phyloP scores from a whole-genome alignment of 2,888 invertebrate genomes.

The Sarcophaga caerulescens region DNA sequence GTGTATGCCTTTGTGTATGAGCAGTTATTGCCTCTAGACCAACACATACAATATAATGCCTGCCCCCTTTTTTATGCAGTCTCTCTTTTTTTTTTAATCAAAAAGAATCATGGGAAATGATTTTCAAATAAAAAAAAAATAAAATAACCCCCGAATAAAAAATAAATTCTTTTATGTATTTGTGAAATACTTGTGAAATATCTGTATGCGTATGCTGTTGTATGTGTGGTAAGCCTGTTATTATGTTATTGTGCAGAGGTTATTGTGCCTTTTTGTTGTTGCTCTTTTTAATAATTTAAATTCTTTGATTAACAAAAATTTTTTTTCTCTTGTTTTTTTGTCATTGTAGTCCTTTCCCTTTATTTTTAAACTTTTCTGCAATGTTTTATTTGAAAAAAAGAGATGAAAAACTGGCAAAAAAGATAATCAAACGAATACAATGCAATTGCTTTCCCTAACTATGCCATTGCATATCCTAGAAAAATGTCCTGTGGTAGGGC shows the following conservation, averaged over 20 bases:
- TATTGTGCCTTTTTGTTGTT: conserved; percentile 28
- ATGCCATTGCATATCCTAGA: no score
- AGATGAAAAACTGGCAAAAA: no score
- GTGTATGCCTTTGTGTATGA: not conserved
- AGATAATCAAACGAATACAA: not conserved
- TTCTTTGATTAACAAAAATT: conserved; percentile 11
- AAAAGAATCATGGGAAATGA: conserved; percentile 48
- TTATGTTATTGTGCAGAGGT: conserved; percentile 2
- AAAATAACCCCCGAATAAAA: no score
- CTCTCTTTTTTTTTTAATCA: conserved; percentile 50
- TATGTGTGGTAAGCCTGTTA: not conserved
- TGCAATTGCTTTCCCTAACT: not conserved
- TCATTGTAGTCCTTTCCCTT: not conserved
- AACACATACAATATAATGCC: not conserved
- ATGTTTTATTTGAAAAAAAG: not conserved
- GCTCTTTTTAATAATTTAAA: conserved; percentile 6
- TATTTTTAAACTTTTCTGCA: not conserved
- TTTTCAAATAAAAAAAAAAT: not conserved
- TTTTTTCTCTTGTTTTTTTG: not conserved
- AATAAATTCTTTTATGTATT: no score
- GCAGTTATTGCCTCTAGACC: not conserved
- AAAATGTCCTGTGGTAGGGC: no score
- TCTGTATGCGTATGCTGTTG: no score
- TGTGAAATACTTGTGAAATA: no score
- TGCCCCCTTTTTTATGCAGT: not conserved